A percentile compares a stretch with the other conserved stretches of the same genome.
Conservation (phyloP, 1,140 invertebrate genomes). For the Pseudomyrmex concolor region DNA sequence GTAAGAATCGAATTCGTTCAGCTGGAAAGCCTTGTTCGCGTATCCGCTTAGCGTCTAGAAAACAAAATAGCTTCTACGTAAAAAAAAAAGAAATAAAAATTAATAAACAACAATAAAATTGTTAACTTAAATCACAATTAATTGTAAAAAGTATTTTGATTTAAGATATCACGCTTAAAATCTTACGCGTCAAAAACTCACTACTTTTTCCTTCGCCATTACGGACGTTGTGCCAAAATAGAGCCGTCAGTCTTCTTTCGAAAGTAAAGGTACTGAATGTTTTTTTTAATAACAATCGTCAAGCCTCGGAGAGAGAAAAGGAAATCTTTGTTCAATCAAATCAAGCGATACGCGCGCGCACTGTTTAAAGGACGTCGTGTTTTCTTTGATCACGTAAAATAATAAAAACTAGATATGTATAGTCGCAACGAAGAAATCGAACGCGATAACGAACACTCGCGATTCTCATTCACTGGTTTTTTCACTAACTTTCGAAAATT, state of each 20-base stretch:
- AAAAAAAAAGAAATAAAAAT: conserved; percentile 20
- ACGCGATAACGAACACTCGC: background rate
- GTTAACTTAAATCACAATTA: background rate
- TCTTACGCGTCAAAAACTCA: conserved; percentile 51
- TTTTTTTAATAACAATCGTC: too few species aligned
- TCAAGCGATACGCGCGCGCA: too few species aligned
- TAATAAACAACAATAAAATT: background rate
- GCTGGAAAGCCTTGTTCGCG: conserved; percentile 70
- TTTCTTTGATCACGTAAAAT: too few species aligned
- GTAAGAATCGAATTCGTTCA: conserved; percentile 47
- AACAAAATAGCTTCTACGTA: background rate
- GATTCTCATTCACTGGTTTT: background rate
- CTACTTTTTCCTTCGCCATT: conserved; percentile 5
- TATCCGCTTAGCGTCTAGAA: conserved; percentile 66
- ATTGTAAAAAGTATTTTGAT: too few species aligned
- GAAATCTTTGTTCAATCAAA: too few species aligned
- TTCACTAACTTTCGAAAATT: background rate
- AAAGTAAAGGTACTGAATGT: too few species aligned
- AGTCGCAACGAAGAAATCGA: background rate
- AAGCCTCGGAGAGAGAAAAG: too few species aligned
- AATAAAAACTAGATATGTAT: too few species aligned
- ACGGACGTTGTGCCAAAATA: background rate
- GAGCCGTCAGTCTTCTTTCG: background rate
- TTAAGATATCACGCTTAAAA: background rate
- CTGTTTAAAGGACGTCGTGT: too few species aligned